phyloP scores from a whole-genome alignment of 2,113 vertebrate species.

The Chascanopsetta lugubris region DNA sequence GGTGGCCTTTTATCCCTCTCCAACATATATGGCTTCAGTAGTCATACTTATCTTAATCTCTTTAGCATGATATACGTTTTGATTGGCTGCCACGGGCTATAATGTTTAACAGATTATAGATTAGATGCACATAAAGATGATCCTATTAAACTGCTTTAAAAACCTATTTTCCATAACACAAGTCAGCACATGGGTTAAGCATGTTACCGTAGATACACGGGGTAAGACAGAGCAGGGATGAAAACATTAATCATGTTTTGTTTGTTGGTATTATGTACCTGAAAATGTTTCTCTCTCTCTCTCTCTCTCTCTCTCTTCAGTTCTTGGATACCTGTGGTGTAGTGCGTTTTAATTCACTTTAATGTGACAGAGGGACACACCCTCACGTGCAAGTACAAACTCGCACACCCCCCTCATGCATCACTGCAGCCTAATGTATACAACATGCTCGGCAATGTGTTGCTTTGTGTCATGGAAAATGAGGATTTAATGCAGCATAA shows the following conservation, averaged over 20 bases:
- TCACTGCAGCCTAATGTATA: conserved; percentile 42
- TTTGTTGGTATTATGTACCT: background rate
- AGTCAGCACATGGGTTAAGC: conserved; percentile 42
- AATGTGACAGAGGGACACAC: background rate
- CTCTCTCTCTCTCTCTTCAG: no score
- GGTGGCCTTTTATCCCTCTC: background rate
- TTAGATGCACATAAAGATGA: conserved; percentile 58
- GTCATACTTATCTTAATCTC: conserved; percentile 58
- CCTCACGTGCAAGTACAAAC: background rate
- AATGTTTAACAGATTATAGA: conserved; percentile 62
- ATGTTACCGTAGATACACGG: conserved; percentile 18
- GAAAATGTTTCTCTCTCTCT: no score
- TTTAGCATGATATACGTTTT: conserved; percentile 42
- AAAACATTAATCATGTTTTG: background rate
- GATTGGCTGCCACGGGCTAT: conserved; percentile 57
- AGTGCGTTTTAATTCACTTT: background rate
- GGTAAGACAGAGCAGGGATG: background rate
- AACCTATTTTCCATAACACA: conserved; percentile 41
- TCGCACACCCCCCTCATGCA: background rate
- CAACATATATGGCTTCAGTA: conserved; percentile 27
- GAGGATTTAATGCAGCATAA: conserved; percentile 56
- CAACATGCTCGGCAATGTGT: conserved; percentile 33
- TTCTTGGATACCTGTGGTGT: background rate
- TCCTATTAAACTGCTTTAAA: conserved; percentile 64
- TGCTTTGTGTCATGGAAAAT: conserved; percentile 53